Evolutionary conservation across 2,113 vertebrate genomes (phyloP), one percentile per base, ranked within the genome.

Genomic region (Bambusicola thoracicus): DNA sequence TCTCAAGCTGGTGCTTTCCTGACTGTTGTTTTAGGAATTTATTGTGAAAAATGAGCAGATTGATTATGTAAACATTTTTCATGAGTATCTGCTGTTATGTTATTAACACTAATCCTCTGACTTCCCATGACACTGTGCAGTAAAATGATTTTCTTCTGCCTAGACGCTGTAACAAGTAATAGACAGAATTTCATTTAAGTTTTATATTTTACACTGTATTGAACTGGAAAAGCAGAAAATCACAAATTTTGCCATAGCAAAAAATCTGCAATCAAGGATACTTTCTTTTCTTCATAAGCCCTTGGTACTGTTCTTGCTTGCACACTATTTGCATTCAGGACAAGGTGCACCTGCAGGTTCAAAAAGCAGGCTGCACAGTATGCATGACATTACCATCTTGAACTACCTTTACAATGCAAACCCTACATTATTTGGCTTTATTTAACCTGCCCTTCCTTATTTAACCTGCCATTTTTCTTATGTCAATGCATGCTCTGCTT

Each of bases 1-100:
- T 73, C 81, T 78, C 27, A 70, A 74, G 74, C 69, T 91, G 36
- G 14, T 85, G 63, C 40, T 96, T 97, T 75, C 53, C 56, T 95
- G 62, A 72, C 65, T 93, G n/a, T 41, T 81, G 74, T 72, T 89
- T 87, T 48, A 92, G 44, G 72, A 87, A 8, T 85, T 92, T 93
- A 75, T 84, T 69, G 66, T 92, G 75, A 13, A 29, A 59, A 94
- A 48, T 63, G 34, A 53, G 8, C 51, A 95, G 36, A 87, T 43
- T 56, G 73, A 93, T 84, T 91, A 85, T 63, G 34, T 12, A 72
- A 16, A 51, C 3, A 76, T 95, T 92, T 87, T 91, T 87, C 56
- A 65, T 61, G 17, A 67, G 25, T 92, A 81, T 79, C 41, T 43
- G 41, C 58, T 77, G 18, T 83, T 69, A 55, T 17, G 38, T 15